phyloP scores from a whole-genome alignment of 2,888 invertebrate genomes.

The Oegoconia quadripuncta region DNA sequence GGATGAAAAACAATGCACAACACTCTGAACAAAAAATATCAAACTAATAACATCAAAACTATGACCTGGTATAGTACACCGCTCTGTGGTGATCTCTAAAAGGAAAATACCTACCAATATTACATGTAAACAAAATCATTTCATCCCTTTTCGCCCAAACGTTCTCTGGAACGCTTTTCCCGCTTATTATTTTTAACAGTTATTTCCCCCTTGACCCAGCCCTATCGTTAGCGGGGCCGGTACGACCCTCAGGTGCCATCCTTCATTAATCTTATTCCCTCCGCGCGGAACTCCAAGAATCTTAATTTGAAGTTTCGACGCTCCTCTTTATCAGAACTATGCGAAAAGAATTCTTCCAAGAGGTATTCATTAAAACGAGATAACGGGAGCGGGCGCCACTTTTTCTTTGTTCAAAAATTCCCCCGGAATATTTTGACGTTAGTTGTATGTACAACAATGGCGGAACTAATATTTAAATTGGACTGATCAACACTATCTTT shows the following conservation, averaged over 20 bases:
- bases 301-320: constrained; percentile 78
- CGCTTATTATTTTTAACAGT: constrained; percentile 60
- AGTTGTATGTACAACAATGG: too few species aligned
- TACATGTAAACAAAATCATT: neutral
- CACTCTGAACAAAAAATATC: too few species aligned
- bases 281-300: constrained; percentile 70
- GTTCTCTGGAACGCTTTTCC: constrained; percentile 27
- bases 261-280: constrained; percentile 75
- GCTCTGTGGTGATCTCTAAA: too few species aligned
- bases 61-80: too few species aligned
- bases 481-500: too few species aligned
- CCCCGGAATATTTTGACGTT: too few species aligned
- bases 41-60: too few species aligned
- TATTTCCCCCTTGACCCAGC: constrained; percentile 49
- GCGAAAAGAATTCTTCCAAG: constrained; percentile 67
- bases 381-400: constrained; percentile 36
- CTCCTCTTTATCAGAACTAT: constrained; percentile 75
- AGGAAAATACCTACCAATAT: too few species aligned
- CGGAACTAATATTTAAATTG: too few species aligned
- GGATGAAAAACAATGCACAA: too few species aligned
- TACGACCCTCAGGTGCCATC: constrained; percentile 64
- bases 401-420: constrained; percentile 27
- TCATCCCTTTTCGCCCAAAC: neutral
- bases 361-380: constrained; percentile 68
- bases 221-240: constrained; percentile 52